Evolutionary conservation across 1,140 invertebrate genomes (phyloP).

Genomic region (Stenopsyche tienmushanensis): DNA sequence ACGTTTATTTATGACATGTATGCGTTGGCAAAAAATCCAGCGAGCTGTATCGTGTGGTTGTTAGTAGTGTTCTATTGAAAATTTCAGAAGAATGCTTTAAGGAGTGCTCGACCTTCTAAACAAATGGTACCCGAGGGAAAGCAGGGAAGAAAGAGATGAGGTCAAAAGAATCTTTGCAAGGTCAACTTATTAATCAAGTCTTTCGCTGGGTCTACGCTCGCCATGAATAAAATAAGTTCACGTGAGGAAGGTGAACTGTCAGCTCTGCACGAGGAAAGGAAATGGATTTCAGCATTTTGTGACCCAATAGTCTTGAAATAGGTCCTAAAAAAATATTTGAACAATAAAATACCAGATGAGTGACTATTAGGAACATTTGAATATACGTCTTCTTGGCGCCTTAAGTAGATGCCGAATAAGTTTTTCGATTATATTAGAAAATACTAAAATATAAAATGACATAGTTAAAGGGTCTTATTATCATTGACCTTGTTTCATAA

Average conservation of each 20-base stretch:
- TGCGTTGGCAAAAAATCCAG: neutral
- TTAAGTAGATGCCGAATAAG: too few relatives aligned
- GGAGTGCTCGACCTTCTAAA: neutral
- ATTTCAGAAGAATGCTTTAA: neutral
- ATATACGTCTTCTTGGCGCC: too few relatives aligned
- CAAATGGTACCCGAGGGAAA: constrained; percentile 7
- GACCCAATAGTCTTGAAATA: too few relatives aligned
- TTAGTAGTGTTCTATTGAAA: neutral
- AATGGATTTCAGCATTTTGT: neutral
- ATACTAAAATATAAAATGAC: too few relatives aligned
- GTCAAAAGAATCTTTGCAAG: constrained; percentile 4
- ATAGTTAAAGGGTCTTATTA: too few relatives aligned
- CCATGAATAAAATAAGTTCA: constrained; percentile 9
- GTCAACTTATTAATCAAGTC: constrained; percentile 10
- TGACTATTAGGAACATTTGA: too few relatives aligned
- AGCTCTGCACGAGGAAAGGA: neutral
- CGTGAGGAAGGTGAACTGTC: neutral
- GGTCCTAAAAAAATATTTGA: neutral
- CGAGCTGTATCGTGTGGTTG: too few relatives aligned
- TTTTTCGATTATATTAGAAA: too few relatives aligned
- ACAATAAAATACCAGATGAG: neutral
- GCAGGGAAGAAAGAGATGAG: neutral
- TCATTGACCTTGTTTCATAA: too few relatives aligned
- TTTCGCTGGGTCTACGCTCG: neutral
- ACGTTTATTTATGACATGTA: too few relatives aligned